Percentiles rank a stretch among this genome's conserved stretches.
phyloP scores from a whole-genome alignment of 2,797 vertebrate species.

The Uromys caudimaculatus region DNA sequence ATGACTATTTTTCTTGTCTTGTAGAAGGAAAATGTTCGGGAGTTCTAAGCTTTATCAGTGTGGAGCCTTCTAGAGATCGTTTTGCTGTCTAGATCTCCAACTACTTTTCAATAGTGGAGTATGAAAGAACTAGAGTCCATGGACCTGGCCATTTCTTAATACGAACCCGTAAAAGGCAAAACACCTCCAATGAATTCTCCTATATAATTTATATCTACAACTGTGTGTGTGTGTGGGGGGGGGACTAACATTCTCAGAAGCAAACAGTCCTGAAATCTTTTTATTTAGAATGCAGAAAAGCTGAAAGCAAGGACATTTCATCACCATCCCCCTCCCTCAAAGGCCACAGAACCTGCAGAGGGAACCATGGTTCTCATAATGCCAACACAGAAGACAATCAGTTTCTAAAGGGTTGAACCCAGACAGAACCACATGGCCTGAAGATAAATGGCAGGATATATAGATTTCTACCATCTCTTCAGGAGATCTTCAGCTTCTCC shows the following conservation, averaged over 20 bases:
- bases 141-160: slow-evolving; percentile 12
- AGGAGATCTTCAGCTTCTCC: not conserved
- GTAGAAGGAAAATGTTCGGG: not conserved
- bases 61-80: not conserved
- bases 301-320: not conserved
- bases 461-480: not conserved
- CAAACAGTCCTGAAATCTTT: not conserved
- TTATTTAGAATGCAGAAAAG: not conserved
- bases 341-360: not conserved
- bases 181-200: not conserved
- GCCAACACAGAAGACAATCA: not conserved
- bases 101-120: not conserved
- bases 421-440: not conserved
- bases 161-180: slow-evolving; percentile 6
- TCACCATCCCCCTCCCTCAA: not conserved
- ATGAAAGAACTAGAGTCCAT: not conserved
- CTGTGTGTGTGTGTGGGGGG: not conserved
- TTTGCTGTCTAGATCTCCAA: not conserved
- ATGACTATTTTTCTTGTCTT: not conserved
- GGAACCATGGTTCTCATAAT: not conserved
- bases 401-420: not conserved
- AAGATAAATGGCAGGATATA: not conserved
- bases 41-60: not conserved
- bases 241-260: not conserved
- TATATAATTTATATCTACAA: slow-evolving; percentile 29